These are phyloP conservation scores for Dasyurus viverrinus DNA, from an alignment of 2,113 vertebrate genomes.

Conservation along the genomic window DNA sequence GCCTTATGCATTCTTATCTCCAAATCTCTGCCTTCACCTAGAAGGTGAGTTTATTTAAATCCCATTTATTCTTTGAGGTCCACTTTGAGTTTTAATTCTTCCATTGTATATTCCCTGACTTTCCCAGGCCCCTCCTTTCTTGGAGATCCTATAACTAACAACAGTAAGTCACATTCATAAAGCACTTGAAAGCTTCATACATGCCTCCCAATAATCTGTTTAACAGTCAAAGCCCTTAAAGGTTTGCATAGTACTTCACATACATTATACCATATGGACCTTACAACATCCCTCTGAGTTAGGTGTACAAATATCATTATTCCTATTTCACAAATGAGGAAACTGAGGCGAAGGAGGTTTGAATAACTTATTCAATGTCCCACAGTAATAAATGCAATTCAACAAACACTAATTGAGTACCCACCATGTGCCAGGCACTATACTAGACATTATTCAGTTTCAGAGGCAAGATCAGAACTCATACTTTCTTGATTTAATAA, in stretches of 20 bases:
- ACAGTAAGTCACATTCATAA: not conserved
- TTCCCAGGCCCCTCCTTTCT: not conserved
- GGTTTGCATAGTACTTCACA: not conserved
- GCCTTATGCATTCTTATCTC: not conserved
- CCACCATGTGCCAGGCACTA: not conserved
- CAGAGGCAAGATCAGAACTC: not conserved
- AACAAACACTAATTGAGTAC: not conserved
- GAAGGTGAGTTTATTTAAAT: not conserved
- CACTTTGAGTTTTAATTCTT: not conserved
- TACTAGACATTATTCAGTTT: not conserved
- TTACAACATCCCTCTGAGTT: not conserved
- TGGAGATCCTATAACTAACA: not conserved
- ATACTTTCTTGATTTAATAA: not conserved
- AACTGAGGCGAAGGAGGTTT: not conserved
- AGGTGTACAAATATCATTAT: not conserved
- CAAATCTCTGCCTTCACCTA: not conserved
- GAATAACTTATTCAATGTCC: not conserved
- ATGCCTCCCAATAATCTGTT: not conserved
- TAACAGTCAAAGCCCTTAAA: not conserved
- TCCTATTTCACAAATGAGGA: not conserved
- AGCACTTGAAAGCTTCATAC: not conserved
- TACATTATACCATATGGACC: not conserved
- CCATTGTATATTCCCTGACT: not conserved
- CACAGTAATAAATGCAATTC: not conserved
- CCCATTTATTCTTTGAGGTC: not conserved